phyloP scores from a whole-genome alignment of 1,140 invertebrate genomes.

The Helicorthomorpha holstii region DNA sequence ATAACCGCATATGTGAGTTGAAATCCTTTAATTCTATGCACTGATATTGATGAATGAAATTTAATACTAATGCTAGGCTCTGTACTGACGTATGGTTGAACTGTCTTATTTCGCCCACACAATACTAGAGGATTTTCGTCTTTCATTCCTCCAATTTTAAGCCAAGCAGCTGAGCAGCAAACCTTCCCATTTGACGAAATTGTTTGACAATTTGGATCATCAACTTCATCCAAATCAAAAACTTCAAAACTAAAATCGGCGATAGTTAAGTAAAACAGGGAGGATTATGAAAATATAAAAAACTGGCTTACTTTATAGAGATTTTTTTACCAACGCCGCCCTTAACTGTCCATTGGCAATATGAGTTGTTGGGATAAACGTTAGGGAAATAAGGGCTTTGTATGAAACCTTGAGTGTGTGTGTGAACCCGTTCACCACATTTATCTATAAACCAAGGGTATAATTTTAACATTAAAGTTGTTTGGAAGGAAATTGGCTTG shows the following conservation, averaged over 20 bases:
- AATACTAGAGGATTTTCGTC: not conserved
- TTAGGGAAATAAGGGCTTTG: constrained; percentile 1
- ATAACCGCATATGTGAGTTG: not conserved
- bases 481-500: no score
- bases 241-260: not conserved
- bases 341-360: not conserved
- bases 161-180: not conserved
- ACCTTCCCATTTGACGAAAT: not conserved
- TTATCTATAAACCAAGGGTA: no score
- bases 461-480: no score
- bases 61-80: not conserved
- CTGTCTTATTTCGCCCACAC: not conserved
- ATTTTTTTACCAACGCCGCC: not conserved
- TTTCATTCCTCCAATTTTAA: not conserved
- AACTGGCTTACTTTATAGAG: constrained; percentile 1
- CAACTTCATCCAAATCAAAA: constrained; percentile 2
- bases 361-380: not conserved
- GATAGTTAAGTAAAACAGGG: not conserved
- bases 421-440: not conserved
- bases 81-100: not conserved
- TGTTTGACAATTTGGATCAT: not conserved
- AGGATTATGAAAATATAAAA: not conserved
- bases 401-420: not conserved
- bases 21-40: not conserved
- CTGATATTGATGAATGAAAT: not conserved